Conservation (phyloP, 2,797 vertebrate species). For the Carcharodon carcharias region DNA sequence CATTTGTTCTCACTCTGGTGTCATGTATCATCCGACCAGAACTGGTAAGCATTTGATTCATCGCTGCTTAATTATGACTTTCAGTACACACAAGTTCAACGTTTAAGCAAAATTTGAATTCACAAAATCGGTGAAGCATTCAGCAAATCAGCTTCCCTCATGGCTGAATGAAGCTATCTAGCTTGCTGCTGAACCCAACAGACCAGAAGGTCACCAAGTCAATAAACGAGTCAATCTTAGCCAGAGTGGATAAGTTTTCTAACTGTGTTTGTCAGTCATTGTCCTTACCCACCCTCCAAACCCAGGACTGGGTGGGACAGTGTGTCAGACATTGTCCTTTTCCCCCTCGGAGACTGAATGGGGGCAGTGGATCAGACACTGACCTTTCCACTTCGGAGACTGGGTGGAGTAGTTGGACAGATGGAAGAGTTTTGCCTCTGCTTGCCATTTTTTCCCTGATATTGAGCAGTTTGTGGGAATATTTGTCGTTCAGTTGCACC, state of each 20-base stretch:
- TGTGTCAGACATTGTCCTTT: background rate
- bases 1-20: conserved; percentile 67
- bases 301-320: too few relatives aligned
- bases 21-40: conserved; percentile 65
- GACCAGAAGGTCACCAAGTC: too few relatives aligned
- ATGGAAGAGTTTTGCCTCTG: background rate
- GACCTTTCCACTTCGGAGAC: background rate
- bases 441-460: background rate
- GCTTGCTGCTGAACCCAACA: background rate
- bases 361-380: background rate
- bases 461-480: background rate
- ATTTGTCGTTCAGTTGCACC: too few relatives aligned
- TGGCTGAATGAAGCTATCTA: background rate
- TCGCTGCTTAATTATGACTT: background rate
- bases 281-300: too few relatives aligned
- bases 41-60: conserved; percentile 62
- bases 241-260: background rate
- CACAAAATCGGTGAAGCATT: background rate
- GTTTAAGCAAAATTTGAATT: background rate
- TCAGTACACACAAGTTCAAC: background rate
- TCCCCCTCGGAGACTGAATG: background rate
- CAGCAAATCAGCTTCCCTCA: background rate
- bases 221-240: background rate
- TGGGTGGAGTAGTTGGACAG: too few relatives aligned
- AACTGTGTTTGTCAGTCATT: too few relatives aligned